phyloP scores from a whole-genome alignment of 2,797 vertebrate species.

The Leuciscus waleckii region DNA sequence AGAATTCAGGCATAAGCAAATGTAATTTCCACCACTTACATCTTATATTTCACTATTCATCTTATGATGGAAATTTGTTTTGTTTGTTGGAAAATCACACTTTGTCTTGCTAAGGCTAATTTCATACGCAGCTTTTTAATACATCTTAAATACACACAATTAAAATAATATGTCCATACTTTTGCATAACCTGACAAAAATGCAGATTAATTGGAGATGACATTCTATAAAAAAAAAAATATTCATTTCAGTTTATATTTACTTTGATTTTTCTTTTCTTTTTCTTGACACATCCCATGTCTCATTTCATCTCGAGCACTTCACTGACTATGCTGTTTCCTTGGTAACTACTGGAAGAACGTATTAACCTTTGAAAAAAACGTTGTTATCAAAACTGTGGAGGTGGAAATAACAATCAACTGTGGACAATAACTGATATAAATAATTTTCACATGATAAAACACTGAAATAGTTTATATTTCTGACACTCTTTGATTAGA shows the following conservation, averaged over 20 bases:
- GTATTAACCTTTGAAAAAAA: neutral
- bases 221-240: neutral
- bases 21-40: neutral
- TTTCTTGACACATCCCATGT: conserved; percentile 19
- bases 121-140: neutral
- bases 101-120: neutral
- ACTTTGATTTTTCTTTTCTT: neutral
- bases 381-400: neutral
- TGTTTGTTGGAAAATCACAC: neutral
- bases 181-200: neutral
- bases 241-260: neutral
- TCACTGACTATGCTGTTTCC: conserved; percentile 28
- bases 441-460: neutral
- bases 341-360: conserved; percentile 28
- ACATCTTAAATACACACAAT: neutral
- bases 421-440: neutral
- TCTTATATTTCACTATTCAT: neutral
- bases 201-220: neutral
- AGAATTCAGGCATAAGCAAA: neutral
- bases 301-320: neutral
- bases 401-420: neutral
- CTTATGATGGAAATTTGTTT: neutral
- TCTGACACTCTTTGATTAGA: neutral
- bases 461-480: neutral
- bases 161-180: neutral